Base-by-base conservation (phyloP, 2,113 vertebrate species). In the Conger conger region DNA sequence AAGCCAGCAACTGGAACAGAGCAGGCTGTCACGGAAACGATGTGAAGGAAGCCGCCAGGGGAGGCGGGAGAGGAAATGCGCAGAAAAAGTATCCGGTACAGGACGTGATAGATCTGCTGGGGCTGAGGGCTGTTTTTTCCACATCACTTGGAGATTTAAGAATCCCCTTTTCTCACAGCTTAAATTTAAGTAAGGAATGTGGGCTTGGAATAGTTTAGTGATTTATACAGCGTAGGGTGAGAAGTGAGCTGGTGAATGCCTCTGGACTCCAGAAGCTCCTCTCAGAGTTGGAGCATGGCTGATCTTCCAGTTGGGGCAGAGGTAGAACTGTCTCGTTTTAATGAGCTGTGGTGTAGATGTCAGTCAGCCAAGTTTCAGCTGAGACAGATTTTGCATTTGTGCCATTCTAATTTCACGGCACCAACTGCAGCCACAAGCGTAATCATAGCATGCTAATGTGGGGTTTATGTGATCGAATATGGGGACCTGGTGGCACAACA, bases 311-410 rank as follows among this genome's bases (percentile, higher is more conserved):
- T 38, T n/a, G 9, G 79, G n/a, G 4, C 40, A 37, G 40, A n/a
- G 37, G 63, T 63, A 53, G 79, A 53, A 42, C 42, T 36, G 33
- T 79, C 37, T 63, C 23, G 7, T 16, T 17, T 57, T 85, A 76
- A 81, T 27, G 60, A 27, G 42, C 84, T 35, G 80, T 81, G 68
- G 79, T 85, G 84, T 80, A 57, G 54, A n/a, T 81, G 82, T 86
- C 86, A 38, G 35, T 86, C 78, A 23, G 50, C 73, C 80, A 57
- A 82, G 82, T 60, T 53, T 36, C 73, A 57, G 53, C 27, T 37
- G 30, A 79, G 40, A 77, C 78, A 17, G 38, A 73, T 86, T 83
- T 73, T 3, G 30, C 78, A 38, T 53, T 38, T 8, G 36, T 16
- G 84, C 80, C 84, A 85, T 81, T 63, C 45, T 54, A 76, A 81